Conservation (phyloP, 1,140 invertebrate genomes). For the Dinothrombium tinctorium region DNA sequence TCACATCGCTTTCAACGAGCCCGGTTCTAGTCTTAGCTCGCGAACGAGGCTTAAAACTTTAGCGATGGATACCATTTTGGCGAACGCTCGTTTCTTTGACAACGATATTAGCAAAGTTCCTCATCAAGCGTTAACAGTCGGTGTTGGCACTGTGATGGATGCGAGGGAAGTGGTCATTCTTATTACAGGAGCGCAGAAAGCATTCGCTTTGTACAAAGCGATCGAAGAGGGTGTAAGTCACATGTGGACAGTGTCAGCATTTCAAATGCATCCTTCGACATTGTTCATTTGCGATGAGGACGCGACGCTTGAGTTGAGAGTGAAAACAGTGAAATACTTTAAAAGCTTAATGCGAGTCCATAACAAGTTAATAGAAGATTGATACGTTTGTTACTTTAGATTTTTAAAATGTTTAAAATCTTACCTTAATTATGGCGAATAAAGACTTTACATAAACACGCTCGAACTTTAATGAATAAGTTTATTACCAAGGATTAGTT, state of each 20-base stretch:
- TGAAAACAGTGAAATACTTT: slow-evolving; percentile 98
- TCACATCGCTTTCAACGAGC: slow-evolving; percentile 98
- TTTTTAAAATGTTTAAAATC: too few relatives aligned
- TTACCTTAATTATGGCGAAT: too few relatives aligned
- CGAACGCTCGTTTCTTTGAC: slow-evolving; percentile 89
- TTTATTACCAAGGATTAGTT: too few relatives aligned
- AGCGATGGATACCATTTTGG: slow-evolving; percentile 81
- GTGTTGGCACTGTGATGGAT: slow-evolving; percentile 97
- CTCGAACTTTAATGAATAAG: too few relatives aligned
- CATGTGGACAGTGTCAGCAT: slow-evolving; percentile 99
- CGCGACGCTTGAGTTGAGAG: slow-evolving; percentile 80
- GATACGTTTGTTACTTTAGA: background rate
- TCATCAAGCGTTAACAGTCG: slow-evolving; percentile 80
- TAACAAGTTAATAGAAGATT: slow-evolving; percentile 14
- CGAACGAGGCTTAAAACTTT: slow-evolving; percentile 87
- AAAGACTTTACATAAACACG: too few relatives aligned
- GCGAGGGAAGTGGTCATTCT: slow-evolving; percentile 92
- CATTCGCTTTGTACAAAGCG: slow-evolving; percentile 84
- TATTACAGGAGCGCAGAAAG: slow-evolving; percentile 90
- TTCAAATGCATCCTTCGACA: slow-evolving; percentile 76
- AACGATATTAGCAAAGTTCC: slow-evolving; percentile 81
- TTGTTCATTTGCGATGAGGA: slow-evolving; percentile 94
- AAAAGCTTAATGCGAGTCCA: slow-evolving; percentile 36
- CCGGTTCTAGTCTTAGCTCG: slow-evolving; percentile 64
- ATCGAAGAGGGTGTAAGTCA: slow-evolving; percentile 94